Evolutionary conservation across 2,888 invertebrate species (phyloP), one percentile per base, ranked within the genome.

Genomic region (Branchinecta sandiegonensis): DNA sequence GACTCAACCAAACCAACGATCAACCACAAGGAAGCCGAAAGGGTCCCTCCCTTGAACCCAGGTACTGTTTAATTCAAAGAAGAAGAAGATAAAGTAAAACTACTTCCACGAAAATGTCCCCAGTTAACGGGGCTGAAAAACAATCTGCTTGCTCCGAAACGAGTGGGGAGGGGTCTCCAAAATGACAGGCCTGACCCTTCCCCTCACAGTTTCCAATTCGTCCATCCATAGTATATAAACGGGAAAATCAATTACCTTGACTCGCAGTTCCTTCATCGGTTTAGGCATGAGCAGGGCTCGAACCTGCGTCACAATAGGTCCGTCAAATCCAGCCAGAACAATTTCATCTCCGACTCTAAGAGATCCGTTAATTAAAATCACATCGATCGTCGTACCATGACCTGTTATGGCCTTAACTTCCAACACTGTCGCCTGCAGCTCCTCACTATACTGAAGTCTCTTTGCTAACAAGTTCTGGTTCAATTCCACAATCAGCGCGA

Each of bases 321-420:
- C 99, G 75, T 99, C 99, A 0, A 95, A 94, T 65, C 99, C 99
- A 1, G 97, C 96, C 69, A 99, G 80, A 47, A 99, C 84, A 81
- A 96, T 88, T 0, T 94, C 93, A 75, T 97, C 94, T 1, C 95
- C 94, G 78, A 95, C 95, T 66, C 83, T 83, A 48, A 99, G 80
- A n/a, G 85, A 86, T 14, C 99, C 99, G 79, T 99, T 99, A 69
- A 99, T 92, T 70, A 99, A 83, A 78, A 99, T 97, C 37, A 96
- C 92, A 82, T 99, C 99, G 74, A 99, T 94, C 3, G 99, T 99
- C 66, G 97, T 99, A 67, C 96, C 96, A 71, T 99, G 82, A 48
- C 99, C 99, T 37, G 94, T 86, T 75, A 97, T 89, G 0, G 94
- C 94, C 83, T 97, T 97, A 50, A 97, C 96, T 82, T 80, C 77